Conservation (phyloP, 2,888 invertebrate species). For the Thymelicus sylvestris region DNA sequence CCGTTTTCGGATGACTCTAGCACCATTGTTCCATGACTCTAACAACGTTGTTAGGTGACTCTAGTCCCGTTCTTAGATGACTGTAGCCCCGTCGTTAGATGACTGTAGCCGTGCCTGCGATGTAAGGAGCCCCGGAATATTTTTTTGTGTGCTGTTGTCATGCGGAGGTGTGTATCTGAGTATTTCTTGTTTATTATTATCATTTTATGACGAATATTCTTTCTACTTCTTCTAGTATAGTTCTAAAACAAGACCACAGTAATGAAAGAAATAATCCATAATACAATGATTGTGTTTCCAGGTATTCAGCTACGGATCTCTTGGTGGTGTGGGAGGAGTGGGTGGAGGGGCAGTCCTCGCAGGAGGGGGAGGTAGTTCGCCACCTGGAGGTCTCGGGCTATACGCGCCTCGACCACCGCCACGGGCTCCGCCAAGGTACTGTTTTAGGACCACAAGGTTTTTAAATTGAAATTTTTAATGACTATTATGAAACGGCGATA, state of each 20-base stretch:
- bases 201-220: neutral
- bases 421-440: slow-evolving; percentile 68
- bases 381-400: slow-evolving; percentile 74
- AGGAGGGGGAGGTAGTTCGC: slow-evolving; percentile 67
- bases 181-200: too few relatives aligned
- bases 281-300: slow-evolving; percentile 60
- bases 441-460: slow-evolving; percentile 15
- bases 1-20: too few relatives aligned
- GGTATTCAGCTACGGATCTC: slow-evolving; percentile 93
- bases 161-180: too few relatives aligned
- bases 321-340: slow-evolving; percentile 86
- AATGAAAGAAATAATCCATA: neutral
- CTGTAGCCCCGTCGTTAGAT: too few relatives aligned
- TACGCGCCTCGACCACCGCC: slow-evolving; percentile 74
- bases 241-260: too few relatives aligned
- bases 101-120: too few relatives aligned
- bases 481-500: too few relatives aligned
- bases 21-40: too few relatives aligned
- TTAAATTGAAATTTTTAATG: neutral
- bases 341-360: slow-evolving; percentile 74
- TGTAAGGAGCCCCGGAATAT: too few relatives aligned
- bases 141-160: too few relatives aligned
- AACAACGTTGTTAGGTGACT: too few relatives aligned
- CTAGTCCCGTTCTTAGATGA: too few relatives aligned
- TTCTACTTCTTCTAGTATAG: neutral